These are phyloP conservation scores for Bostrychus sinensis DNA, from an alignment of 2,113 vertebrate species.

Conservation along the genomic window DNA sequence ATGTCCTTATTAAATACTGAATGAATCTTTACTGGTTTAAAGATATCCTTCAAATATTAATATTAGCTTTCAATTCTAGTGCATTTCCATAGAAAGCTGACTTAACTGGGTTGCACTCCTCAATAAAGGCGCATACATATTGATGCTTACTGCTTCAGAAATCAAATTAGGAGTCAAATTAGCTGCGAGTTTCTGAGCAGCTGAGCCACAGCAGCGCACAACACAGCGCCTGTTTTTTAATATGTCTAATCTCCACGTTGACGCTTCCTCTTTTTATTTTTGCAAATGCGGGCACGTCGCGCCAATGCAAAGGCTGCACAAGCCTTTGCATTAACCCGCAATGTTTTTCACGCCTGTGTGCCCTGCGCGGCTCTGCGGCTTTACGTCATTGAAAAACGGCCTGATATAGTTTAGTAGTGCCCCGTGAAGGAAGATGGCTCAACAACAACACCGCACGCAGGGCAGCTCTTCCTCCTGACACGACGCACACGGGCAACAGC, in stretches of 20 bases:
- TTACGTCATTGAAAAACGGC: constrained; percentile 71
- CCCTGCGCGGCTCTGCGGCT: constrained; percentile 61
- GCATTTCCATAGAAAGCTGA: background rate
- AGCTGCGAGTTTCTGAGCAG: background rate
- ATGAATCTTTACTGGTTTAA: too few species aligned
- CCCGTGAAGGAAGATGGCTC: constrained; percentile 67
- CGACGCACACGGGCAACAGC: constrained; percentile 31
- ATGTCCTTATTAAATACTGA: too few species aligned
- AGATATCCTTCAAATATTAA: too few species aligned
- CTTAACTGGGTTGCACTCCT: background rate
- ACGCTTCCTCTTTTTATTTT: background rate
- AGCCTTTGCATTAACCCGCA: constrained; percentile 32
- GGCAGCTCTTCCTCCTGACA: constrained; percentile 60
- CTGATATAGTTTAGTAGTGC: constrained; percentile 48
- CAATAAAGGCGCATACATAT: background rate
- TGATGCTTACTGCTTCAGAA: background rate
- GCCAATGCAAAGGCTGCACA: constrained; percentile 23
- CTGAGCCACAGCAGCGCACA: background rate
- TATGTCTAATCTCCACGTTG: background rate
- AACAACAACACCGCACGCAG: constrained; percentile 68
- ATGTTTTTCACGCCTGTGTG: constrained; percentile 29
- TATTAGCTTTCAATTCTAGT: too few species aligned
- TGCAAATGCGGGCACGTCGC: background rate
- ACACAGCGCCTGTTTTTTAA: constrained; percentile 2
- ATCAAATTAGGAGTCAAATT: constrained; percentile 23